A percentile compares a stretch with the other conserved stretches of the same genome.
Evolutionary conservation across 1,140 invertebrate species (phyloP).

Genomic region (Archivesica marissinica): DNA sequence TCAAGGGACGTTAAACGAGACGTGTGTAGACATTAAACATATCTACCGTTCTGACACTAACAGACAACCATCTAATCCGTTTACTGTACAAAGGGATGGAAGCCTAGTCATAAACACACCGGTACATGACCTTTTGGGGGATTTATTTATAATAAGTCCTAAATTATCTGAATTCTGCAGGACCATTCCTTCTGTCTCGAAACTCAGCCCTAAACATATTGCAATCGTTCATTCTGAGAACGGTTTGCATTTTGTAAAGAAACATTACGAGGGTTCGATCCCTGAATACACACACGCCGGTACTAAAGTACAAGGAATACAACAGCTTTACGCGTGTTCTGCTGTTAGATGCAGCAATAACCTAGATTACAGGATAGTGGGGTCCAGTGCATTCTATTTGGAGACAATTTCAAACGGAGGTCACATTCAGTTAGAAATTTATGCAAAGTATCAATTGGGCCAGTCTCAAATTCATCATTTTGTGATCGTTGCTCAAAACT

Average conservation of each 20-base stretch:
- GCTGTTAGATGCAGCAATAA: neutral
- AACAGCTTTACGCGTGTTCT: slow-evolving; percentile 28
- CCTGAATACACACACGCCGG: neutral
- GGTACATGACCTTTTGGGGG: neutral
- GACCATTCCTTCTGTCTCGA: neutral
- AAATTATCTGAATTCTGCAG: slow-evolving; percentile 2
- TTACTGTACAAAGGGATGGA: slow-evolving; percentile 17
- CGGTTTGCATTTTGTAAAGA: neutral
- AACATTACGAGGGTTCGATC: slow-evolving; percentile 7
- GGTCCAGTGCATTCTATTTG: slow-evolving; percentile 28
- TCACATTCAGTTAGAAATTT: slow-evolving; percentile 34
- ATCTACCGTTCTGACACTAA: neutral
- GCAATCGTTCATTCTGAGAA: neutral
- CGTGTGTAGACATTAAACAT: slow-evolving; percentile 33
- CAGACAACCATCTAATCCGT: slow-evolving; percentile 9
- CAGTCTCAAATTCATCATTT: neutral
- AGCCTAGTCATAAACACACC: slow-evolving; percentile 15
- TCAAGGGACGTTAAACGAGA: neutral
- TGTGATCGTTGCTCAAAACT: slow-evolving; percentile 31
- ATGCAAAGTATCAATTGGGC: neutral
- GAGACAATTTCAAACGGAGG: slow-evolving; percentile 12
- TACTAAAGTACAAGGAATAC: slow-evolving; percentile 36
- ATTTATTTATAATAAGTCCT: slow-evolving; percentile 19
- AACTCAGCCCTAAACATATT: neutral
- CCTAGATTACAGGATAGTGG: slow-evolving; percentile 37